Conservation (phyloP, 2,888 invertebrate genomes). For the Saturnia japonica region DNA sequence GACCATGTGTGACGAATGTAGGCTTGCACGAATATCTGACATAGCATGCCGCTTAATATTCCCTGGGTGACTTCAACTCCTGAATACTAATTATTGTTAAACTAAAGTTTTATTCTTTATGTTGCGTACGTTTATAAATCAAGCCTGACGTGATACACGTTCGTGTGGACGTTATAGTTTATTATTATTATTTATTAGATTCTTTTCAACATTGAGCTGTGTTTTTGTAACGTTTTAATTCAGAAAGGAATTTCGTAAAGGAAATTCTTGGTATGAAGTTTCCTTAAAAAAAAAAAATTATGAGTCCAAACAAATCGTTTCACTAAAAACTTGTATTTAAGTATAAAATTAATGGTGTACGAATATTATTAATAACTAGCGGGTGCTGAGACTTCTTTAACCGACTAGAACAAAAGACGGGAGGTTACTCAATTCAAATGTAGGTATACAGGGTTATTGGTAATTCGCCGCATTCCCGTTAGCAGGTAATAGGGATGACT, state of each 20-base stretch:
- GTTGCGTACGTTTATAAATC: slow-evolving; percentile 36
- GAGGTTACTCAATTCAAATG: no score
- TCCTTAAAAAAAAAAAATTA: not conserved
- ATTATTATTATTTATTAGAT: not conserved
- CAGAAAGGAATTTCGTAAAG: slow-evolving; percentile 1
- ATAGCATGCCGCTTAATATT: slow-evolving; percentile 50
- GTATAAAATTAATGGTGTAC: not conserved
- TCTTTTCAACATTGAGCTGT: not conserved
- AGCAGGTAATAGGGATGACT: no score
- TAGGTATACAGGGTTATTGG: no score
- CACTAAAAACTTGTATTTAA: not conserved
- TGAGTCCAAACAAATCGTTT: not conserved
- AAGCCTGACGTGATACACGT: slow-evolving; percentile 36
- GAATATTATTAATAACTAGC: no score
- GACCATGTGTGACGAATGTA: slow-evolving; percentile 33
- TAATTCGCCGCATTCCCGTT: no score
- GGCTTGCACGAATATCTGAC: slow-evolving; percentile 47
- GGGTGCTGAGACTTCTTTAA: no score
- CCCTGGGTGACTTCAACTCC: slow-evolving; percentile 41
- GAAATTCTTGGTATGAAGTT: slow-evolving; percentile 11
- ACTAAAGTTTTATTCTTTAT: slow-evolving; percentile 41
- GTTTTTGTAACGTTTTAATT: not conserved
- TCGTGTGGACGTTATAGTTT: slow-evolving; percentile 17
- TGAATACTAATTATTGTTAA: slow-evolving; percentile 61
- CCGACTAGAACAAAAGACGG: no score